These are phyloP conservation scores for Hydrolagus affinis DNA, from an alignment of 2,113 vertebrate genomes.

Conservation along the genomic window DNA sequence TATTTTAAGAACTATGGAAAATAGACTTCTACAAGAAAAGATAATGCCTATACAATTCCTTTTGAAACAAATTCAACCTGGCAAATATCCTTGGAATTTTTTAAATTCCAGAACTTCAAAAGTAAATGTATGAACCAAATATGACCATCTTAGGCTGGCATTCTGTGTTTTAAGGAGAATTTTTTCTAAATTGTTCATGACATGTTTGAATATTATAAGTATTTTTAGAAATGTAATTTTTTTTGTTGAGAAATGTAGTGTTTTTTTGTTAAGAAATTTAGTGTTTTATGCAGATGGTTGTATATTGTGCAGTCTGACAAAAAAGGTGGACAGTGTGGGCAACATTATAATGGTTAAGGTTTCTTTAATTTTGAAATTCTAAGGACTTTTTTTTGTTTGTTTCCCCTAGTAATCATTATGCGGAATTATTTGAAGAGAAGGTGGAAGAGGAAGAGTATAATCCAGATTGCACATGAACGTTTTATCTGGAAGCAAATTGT, in stretches of 20 bases:
- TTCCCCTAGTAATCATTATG: neutral
- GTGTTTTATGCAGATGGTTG: too few species aligned
- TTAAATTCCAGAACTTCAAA: neutral
- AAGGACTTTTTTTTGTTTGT: conserved; percentile 3
- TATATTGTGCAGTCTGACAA: too few species aligned
- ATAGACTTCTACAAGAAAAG: too few species aligned
- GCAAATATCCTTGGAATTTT: neutral
- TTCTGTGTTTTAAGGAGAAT: neutral
- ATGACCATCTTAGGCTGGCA: neutral
- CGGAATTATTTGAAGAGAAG: neutral
- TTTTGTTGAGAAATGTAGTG: too few species aligned
- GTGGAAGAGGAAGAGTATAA: neutral
- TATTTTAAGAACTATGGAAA: too few species aligned
- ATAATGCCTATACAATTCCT: too few species aligned
- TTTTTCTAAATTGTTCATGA: neutral
- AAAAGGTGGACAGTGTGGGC: neutral
- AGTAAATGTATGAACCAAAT: neutral
- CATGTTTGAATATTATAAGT: neutral
- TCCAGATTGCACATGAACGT: too few species aligned
- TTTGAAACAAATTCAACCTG: neutral
- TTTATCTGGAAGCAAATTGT: neutral
- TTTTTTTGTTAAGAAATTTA: too few species aligned
- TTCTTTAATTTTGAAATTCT: neutral
- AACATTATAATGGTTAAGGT: neutral
- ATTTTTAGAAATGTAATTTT: neutral